Evolutionary conservation across 2,113 vertebrate genomes (phyloP).

Genomic region (Rafetus swinhoei): DNA sequence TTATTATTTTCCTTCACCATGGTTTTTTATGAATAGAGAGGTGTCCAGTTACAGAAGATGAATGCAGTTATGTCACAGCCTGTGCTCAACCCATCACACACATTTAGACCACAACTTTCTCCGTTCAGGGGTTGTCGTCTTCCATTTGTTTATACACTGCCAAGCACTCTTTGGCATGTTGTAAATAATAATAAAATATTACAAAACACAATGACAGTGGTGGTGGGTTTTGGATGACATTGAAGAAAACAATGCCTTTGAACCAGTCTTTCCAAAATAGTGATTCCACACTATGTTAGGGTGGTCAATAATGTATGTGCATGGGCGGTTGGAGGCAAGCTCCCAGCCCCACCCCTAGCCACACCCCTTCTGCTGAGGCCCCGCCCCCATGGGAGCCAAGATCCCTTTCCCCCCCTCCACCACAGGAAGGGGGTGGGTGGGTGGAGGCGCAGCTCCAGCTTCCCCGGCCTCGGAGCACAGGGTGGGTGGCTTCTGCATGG

Average conservation of each 20-base stretch:
- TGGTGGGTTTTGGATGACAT: background rate
- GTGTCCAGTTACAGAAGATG: slow-evolving; percentile 36
- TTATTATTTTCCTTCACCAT: slow-evolving; percentile 46
- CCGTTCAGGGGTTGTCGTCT: background rate
- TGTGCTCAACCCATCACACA: background rate
- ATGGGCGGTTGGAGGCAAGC: no score
- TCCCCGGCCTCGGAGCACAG: no score
- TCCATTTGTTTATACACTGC: background rate
- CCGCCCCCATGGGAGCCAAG: no score
- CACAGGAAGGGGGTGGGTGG: no score
- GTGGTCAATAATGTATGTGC: background rate
- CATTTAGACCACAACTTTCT: background rate
- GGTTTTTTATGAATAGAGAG: slow-evolving; percentile 31
- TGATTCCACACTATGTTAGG: background rate
- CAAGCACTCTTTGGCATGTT: background rate
- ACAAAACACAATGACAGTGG: background rate
- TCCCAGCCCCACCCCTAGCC: no score
- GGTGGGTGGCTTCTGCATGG: no score
- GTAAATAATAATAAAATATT: background rate
- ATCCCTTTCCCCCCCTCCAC: no score
- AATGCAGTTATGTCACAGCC: background rate
- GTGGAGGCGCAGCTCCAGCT: no score
- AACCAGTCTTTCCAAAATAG: background rate
- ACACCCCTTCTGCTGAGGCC: no score
- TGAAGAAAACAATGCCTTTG: background rate